Evolutionary conservation across 2,888 invertebrate species (phyloP).

Genomic region (Netelia fuscicornis): DNA sequence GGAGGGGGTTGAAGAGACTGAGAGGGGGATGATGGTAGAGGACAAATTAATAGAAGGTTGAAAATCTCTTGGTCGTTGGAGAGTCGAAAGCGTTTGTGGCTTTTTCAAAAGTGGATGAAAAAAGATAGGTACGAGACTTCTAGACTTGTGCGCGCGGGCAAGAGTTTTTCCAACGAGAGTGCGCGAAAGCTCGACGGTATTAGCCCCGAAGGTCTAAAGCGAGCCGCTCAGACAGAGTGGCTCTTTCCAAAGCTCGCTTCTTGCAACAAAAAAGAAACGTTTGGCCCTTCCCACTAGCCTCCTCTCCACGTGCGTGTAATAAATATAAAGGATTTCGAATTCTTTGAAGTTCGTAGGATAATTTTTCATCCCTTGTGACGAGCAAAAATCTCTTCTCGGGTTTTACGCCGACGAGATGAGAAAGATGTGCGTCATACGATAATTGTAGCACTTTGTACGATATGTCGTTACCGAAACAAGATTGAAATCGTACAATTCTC

Average conservation of each 20-base stretch:
- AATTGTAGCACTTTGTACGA: too few species aligned
- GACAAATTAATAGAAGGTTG: slow-evolving; percentile 18
- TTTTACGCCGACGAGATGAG: not conserved
- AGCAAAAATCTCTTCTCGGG: not conserved
- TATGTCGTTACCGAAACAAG: too few species aligned
- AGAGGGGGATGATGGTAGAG: not conserved
- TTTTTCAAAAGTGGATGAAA: slow-evolving; percentile 1
- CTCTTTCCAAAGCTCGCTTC: not conserved
- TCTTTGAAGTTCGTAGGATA: not conserved
- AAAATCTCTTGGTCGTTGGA: not conserved
- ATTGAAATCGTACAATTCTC: too few species aligned
- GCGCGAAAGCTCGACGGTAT: not conserved
- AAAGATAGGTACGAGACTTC: not conserved
- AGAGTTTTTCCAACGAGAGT: not conserved
- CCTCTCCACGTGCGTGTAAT: not conserved
- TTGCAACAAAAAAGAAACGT: not conserved
- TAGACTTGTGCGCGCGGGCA: not conserved
- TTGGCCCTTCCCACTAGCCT: not conserved
- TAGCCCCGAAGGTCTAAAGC: not conserved
- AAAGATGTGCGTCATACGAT: not conserved
- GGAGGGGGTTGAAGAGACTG: not conserved
- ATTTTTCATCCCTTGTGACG: not conserved
- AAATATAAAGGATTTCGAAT: not conserved
- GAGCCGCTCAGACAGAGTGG: not conserved
- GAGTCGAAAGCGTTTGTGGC: slow-evolving; percentile 10